Conservation (phyloP, 2,113 vertebrate genomes). For the Smithornis capensis region DNA sequence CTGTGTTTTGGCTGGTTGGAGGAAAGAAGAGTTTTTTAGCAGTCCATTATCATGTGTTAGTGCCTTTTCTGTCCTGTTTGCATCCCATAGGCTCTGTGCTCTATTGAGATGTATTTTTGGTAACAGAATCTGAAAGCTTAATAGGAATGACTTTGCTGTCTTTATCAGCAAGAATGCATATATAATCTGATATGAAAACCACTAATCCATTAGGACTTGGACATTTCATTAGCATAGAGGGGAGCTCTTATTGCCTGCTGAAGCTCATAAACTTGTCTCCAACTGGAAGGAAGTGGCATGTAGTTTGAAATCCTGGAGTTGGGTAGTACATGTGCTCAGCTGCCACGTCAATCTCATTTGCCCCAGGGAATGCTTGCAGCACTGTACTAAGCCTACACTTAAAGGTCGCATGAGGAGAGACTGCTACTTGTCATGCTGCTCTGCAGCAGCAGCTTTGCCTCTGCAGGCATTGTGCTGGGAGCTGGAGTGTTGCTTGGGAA, state of each 20-base stretch:
- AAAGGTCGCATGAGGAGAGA: constrained; percentile 11
- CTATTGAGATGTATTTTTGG: background rate
- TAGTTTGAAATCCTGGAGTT: background rate
- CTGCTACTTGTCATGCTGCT: background rate
- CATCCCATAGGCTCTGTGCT: background rate
- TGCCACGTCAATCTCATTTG: background rate
- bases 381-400: background rate
- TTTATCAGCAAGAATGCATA: constrained; percentile 56
- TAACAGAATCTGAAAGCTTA: constrained; percentile 45
- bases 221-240: constrained; percentile 6
- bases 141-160: constrained; percentile 26
- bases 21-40: background rate
- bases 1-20: background rate
- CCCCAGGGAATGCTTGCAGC: constrained; percentile 4
- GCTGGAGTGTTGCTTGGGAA: background rate
- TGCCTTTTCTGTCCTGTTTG: background rate
- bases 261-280: constrained; percentile 35
- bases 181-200: constrained; percentile 54
- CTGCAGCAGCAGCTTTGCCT: background rate
- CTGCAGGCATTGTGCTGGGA: background rate
- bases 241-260: constrained; percentile 47
- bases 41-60: background rate
- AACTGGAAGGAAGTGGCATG: constrained; percentile 19
- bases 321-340: background rate
- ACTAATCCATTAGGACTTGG: constrained; percentile 56